Evolutionary conservation across 2,113 vertebrate genomes (phyloP).

Genomic region (Pollachius pollachius): DNA sequence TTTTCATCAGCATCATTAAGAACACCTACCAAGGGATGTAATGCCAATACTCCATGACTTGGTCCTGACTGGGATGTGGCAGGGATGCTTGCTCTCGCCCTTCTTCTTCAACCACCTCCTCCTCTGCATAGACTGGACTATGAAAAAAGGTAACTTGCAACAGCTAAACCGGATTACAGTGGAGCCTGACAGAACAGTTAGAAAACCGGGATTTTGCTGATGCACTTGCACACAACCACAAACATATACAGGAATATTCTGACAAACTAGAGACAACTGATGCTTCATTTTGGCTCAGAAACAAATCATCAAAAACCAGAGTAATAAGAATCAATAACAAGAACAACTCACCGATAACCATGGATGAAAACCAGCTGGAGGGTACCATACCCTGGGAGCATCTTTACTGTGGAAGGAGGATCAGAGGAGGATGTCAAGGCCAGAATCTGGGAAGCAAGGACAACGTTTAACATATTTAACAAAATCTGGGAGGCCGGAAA

Average conservation of each 20-base stretch:
- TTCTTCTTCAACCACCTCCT: slow-evolving; percentile 7
- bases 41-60: background rate
- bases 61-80: slow-evolving; percentile 7
- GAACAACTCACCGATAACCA: no score
- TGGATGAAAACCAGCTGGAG: background rate
- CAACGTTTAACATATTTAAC: no score
- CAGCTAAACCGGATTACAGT: slow-evolving; percentile 2
- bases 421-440: background rate
- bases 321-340: no score
- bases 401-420: background rate
- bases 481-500: no score
- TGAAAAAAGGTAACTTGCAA: slow-evolving; percentile 1
- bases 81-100: slow-evolving; percentile 6
- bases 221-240: no score
- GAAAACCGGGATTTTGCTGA: background rate
- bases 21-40: background rate
- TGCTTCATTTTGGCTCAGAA: no score
- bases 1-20: background rate
- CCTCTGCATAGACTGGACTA: slow-evolving; percentile 10
- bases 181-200: background rate
- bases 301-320: no score
- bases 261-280: no score
- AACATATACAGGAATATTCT: no score
- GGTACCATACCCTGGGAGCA: slow-evolving; percentile 3
- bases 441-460: no score